Evolutionary conservation across 2,113 vertebrate species (phyloP), one percentile per base, ranked within the genome.

Genomic region (Poeciliopsis occidentalis): DNA sequence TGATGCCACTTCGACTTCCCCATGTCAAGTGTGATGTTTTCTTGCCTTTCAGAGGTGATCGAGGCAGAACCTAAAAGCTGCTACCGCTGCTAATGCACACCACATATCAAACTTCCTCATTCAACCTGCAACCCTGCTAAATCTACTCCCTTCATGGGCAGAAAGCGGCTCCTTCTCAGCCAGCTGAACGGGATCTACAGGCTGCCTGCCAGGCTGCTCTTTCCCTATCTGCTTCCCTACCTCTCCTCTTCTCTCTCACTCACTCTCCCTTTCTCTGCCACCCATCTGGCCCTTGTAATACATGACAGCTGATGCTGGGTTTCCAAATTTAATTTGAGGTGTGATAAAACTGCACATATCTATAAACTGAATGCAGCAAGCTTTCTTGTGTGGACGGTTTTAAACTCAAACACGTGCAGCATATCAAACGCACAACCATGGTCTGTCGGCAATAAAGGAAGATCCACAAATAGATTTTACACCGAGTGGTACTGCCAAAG

Each of bases 331-430:
- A 91, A 91, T 90, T 85, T 92, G 91, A 93, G 89, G 89, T 90
- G 89, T 84, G 86, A 89, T 93, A 87, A 93, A 92, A 91, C 71
- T 60, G 85, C 89, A 90, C 90, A 85, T 91, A 92, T 93, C 91
- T 92, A 90, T 92, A 87, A 92, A 92, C 82, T 88, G 86, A 72
- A 82, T 31, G 73, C 69, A 31, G 86, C 76, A 66, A 84, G 74
- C 71, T 70, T 74, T 80, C 78, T 83, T 89, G 69, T 85, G 76
- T 79, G 86, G 81, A 85, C 61, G 62, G 78, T 71, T 88, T 84
- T 69, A 87, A 82, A 37, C 64, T 83, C 60, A 44, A 71, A 89
- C 91, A 90, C 82, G 75, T 89, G 88, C 81, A 80, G 69, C 71
- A 65, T 61, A 89, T 87, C 71, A 91, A 79, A 89, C 60, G 67